Conservation (phyloP, 23 tunicate species). For the Oikopleura albicans region DNA sequence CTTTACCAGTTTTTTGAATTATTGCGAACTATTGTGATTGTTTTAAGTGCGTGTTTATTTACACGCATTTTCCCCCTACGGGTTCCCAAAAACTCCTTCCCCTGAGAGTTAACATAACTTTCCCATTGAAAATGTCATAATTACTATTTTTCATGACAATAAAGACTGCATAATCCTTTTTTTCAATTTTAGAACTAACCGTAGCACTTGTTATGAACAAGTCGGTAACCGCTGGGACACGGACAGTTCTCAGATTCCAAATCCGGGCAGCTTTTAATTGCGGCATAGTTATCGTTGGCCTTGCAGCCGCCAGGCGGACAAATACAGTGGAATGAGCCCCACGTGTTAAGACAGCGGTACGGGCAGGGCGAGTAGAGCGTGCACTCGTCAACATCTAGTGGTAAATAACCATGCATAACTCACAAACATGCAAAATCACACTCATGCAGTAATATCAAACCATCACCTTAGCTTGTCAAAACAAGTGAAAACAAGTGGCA, state of each 20-base stretch:
- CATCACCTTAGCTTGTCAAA: no score
- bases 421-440: background rate
- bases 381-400: constrained; percentile 50
- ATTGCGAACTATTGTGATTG: no score
- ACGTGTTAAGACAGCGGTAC: constrained; percentile 40
- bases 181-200: constrained; percentile 14
- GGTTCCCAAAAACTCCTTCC: no score
- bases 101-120: no score
- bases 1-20: no score
- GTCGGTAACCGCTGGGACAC: constrained; percentile 25
- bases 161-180: no score
- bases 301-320: constrained; percentile 39
- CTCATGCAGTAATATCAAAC: background rate
- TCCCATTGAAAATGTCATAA: no score
- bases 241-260: constrained; percentile 17
- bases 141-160: no score
- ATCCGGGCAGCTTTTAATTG: constrained; percentile 16
- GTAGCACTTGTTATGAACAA: constrained; percentile 18
- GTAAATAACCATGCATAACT: background rate
- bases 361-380: constrained; percentile 39
- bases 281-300: constrained; percentile 25
- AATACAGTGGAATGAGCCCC: constrained; percentile 44
- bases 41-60: no score
- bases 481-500: no score
- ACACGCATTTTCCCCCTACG: no score